Conservation (phyloP, 2,113 vertebrate genomes). For the Passer montanus region DNA sequence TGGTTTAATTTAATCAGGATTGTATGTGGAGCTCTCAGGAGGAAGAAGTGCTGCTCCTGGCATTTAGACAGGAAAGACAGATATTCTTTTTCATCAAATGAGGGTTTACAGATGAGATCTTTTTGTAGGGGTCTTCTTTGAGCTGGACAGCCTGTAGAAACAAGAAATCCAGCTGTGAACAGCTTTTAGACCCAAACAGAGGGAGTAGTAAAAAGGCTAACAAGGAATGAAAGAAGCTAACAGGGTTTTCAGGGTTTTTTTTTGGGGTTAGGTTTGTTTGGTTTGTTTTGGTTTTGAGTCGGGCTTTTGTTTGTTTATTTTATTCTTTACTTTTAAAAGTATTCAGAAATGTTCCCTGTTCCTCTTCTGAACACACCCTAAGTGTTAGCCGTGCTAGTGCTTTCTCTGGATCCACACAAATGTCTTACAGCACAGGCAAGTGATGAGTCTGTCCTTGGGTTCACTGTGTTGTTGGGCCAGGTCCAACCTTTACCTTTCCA, state of each 20-base stretch:
- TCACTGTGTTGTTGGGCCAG: fast-evolving
- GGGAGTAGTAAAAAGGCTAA: not conserved
- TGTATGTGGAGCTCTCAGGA: not conserved
- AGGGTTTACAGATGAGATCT: not conserved
- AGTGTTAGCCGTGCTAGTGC: not conserved
- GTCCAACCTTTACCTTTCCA: not conserved
- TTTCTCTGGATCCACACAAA: not conserved
- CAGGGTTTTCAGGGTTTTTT: not conserved
- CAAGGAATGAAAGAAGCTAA: not conserved
- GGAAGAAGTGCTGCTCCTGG: not conserved
- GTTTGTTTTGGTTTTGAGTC: not conserved
- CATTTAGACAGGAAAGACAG: not conserved
- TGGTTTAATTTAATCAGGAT: not conserved
- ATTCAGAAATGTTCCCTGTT: not conserved
- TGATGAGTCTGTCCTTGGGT: not conserved
- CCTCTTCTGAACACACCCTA: not conserved
- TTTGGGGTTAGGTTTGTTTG: not conserved
- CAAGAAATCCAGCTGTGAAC: not conserved
- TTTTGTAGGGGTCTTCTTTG: not conserved
- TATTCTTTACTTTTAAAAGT: not conserved
- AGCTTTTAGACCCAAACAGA: not conserved
- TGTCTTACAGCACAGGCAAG: not conserved
- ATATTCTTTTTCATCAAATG: not conserved
- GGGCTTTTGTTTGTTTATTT: not conserved
- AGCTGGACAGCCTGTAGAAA: not conserved